phyloP scores from a whole-genome alignment of 2,113 vertebrate species.

The Myrmophylax atrothorax region DNA sequence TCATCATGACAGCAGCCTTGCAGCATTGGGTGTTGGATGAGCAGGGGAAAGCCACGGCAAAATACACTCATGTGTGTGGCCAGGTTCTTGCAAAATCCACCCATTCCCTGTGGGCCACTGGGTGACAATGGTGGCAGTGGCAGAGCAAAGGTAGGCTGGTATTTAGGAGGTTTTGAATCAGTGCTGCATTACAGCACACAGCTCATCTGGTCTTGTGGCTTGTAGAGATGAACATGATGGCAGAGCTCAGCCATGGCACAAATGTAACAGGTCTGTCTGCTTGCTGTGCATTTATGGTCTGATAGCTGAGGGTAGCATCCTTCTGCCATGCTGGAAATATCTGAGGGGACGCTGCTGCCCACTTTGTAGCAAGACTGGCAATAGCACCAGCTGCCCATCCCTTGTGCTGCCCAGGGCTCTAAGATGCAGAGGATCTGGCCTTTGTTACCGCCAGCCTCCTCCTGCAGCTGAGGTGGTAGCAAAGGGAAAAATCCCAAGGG shows the following conservation, averaged over 20 bases:
- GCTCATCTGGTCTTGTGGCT: background rate
- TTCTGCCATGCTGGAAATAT: background rate
- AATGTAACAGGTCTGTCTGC: background rate
- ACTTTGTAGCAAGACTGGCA: background rate
- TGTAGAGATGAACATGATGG: rapidly evolving
- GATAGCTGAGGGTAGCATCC: background rate
- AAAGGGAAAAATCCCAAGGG: background rate
- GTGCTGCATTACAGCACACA: rapidly evolving
- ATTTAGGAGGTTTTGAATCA: background rate
- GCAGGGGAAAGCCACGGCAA: background rate
- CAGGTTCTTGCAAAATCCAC: background rate
- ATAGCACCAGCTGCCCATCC: background rate
- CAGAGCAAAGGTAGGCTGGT: background rate
- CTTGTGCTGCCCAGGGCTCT: background rate
- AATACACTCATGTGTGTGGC: rapidly evolving
- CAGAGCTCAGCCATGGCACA: background rate
- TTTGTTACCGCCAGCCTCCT: background rate
- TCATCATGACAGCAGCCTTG: background rate
- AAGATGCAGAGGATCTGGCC: background rate
- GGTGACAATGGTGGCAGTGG: background rate
- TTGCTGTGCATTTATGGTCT: background rate
- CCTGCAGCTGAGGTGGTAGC: background rate
- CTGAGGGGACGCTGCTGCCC: background rate
- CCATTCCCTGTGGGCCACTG: rapidly evolving
- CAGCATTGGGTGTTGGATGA: background rate